phyloP scores from a whole-genome alignment of 2,113 vertebrate species.

The Sorex fumeus region DNA sequence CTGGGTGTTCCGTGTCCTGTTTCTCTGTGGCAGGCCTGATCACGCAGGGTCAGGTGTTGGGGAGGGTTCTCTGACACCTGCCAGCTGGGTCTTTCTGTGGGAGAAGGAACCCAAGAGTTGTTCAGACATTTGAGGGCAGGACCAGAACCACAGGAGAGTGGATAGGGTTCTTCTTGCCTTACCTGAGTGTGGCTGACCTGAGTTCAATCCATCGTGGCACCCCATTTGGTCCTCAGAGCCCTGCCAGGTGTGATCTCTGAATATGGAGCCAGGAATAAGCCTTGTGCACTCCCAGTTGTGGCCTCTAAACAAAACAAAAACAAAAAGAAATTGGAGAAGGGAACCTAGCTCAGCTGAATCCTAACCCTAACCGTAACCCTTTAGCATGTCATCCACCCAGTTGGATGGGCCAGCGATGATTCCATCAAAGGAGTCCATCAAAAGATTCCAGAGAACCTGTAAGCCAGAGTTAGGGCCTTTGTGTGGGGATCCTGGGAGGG shows the following conservation, averaged over 20 bases:
- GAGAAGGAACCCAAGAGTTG: neutral
- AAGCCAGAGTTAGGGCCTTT: no score
- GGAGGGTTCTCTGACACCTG: neutral
- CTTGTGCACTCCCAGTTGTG: no score
- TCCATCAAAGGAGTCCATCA: accelerated
- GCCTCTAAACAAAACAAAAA: no score
- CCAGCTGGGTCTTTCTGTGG: neutral
- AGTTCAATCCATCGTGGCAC: no score
- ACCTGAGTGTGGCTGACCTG: no score
- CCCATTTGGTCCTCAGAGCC: no score
- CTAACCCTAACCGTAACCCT: no score
- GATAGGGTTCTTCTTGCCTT: no score
- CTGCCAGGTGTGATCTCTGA: no score
- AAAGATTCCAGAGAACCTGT: neutral
- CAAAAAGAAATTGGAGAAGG: no score
- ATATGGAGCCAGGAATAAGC: no score
- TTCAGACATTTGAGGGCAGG: neutral
- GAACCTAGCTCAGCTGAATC: neutral
- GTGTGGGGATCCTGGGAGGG: no score
- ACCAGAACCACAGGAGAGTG: neutral
- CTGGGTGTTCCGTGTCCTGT: neutral
- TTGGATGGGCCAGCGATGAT: neutral
- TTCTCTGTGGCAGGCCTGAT: conserved; percentile 11
- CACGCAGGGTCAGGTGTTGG: neutral
- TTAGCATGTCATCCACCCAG: neutral